Conservation (phyloP, 2,797 vertebrate species). For the Siniperca obscura region DNA sequence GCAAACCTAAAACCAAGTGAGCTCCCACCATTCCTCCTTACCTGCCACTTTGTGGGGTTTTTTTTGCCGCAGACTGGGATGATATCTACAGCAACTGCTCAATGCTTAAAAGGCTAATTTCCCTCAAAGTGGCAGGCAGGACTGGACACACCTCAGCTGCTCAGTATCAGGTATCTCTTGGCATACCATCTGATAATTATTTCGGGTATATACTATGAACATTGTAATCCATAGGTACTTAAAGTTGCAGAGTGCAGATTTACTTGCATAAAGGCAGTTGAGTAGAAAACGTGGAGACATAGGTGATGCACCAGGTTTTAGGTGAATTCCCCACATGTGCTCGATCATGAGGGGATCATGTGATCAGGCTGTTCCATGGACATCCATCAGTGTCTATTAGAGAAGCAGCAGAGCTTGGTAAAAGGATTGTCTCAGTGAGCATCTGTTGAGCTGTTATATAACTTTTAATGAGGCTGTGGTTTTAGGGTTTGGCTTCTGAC, state of each 20-base stretch:
- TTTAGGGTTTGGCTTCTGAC: conserved; percentile 61
- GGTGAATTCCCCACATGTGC: conserved; percentile 52
- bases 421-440: conserved; percentile 65
- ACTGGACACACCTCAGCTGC: conserved; percentile 22
- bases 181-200: conserved; percentile 15
- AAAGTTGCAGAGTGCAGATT: conserved; percentile 3
- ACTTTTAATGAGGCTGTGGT: conserved; percentile 72
- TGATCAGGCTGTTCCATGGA: conserved; percentile 35
- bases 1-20: conserved; percentile 13
- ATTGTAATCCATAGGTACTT: conserved; percentile 8
- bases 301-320: not conserved
- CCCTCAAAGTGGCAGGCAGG: conserved; percentile 3
- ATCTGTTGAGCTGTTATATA: conserved; percentile 73
- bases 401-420: conserved; percentile 40
- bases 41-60: not conserved
- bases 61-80: conserved; percentile 12
- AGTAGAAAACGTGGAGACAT: conserved; percentile 7
- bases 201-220: conserved; percentile 7
- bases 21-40: not conserved
- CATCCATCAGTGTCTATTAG: conserved; percentile 55
- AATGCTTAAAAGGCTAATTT: not conserved
- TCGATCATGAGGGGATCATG: conserved; percentile 27
- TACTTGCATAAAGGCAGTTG: not conserved
- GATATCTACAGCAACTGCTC: conserved; percentile 17
- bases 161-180: conserved; percentile 30